These are phyloP conservation scores for Chamaetylas fuelleborni DNA, from an alignment of 2,113 vertebrate species.

Conservation along the genomic window DNA sequence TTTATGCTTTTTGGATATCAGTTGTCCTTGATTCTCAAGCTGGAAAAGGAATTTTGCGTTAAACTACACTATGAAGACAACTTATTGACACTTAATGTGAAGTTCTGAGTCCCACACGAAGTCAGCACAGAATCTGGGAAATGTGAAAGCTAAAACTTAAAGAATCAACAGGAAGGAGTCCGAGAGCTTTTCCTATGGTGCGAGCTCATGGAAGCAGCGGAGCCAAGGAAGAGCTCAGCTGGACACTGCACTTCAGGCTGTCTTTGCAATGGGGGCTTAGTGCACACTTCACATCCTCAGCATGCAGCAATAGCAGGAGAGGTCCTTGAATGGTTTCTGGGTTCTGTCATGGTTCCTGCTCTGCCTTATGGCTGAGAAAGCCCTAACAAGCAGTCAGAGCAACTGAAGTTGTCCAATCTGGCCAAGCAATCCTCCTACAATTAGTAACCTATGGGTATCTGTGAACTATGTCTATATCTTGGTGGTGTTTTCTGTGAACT, in stretches of 20 bases:
- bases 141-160: too few species aligned
- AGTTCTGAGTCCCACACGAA: too few species aligned
- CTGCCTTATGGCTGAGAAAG: not conserved
- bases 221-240: not conserved
- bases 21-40: too few species aligned
- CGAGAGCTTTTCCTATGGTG: not conserved
- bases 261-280: not conserved
- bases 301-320: too few species aligned
- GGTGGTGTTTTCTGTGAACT: not conserved
- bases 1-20: too few species aligned
- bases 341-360: not conserved
- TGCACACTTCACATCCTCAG: not conserved
- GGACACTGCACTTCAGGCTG: fast-evolving
- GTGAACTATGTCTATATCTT: not conserved
- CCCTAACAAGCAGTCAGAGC: not conserved
- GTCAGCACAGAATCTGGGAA: too few species aligned
- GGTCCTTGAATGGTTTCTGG: not conserved
- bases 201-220: not conserved
- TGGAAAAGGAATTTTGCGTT: too few species aligned
- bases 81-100: too few species aligned
- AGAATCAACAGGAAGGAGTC: too few species aligned
- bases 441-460: not conserved
- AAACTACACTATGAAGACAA: too few species aligned
- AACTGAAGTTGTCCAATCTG: not conserved
- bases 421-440: too few species aligned